Conservation (phyloP, 2,888 invertebrate genomes). For the Unio pictorum region DNA sequence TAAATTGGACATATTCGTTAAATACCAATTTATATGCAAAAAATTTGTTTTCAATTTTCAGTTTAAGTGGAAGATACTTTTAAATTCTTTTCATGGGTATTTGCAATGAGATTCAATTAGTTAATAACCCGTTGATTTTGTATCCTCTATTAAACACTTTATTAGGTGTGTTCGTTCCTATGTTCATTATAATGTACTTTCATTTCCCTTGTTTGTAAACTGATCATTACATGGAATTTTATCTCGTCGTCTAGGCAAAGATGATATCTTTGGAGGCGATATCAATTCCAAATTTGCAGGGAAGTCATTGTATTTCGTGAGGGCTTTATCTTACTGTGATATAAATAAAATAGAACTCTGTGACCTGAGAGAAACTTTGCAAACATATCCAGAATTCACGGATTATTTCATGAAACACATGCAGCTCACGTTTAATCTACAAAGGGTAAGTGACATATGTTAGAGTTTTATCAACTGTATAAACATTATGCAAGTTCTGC, state of each 20-base stretch:
- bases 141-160: too few relatives aligned
- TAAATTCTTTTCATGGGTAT: too few relatives aligned
- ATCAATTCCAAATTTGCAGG: constrained; percentile 53
- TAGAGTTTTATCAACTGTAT: background rate
- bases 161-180: background rate
- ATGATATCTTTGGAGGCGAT: constrained; percentile 71
- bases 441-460: constrained; percentile 54
- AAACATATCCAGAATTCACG: constrained; percentile 70
- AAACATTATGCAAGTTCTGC: background rate
- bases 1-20: too few relatives aligned
- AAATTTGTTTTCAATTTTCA: too few relatives aligned
- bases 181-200: too few relatives aligned
- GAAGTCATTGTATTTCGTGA: constrained; percentile 69
- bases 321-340: constrained; percentile 70
- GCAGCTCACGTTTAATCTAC: constrained; percentile 68
- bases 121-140: too few relatives aligned
- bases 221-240: background rate
- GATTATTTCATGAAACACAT: constrained; percentile 65
- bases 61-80: too few relatives aligned
- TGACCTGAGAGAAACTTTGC: constrained; percentile 67
- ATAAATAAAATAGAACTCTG: constrained; percentile 69
- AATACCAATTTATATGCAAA: too few relatives aligned
- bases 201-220: background rate
- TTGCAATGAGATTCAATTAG: too few relatives aligned
- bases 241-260: constrained; percentile 60